phyloP scores from a whole-genome alignment of 2,888 invertebrate species.

The Spisula solida region DNA sequence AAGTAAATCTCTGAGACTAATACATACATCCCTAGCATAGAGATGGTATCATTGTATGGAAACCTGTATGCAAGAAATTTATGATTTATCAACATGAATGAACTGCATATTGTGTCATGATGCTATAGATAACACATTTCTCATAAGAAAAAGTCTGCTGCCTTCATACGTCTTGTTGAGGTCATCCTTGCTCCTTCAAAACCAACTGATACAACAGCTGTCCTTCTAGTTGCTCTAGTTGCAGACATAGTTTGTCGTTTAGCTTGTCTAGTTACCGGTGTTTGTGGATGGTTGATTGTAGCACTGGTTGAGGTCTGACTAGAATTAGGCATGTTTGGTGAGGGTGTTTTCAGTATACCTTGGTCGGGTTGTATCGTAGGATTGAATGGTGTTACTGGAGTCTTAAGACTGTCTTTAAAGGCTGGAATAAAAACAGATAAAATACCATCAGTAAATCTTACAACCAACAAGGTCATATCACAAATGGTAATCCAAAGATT shows the following conservation, averaged over 20 bases:
- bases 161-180: constrained; percentile 34
- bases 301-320: neutral
- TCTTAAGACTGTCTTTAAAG: constrained; percentile 75
- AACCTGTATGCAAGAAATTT: too few species aligned
- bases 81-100: neutral
- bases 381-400: constrained; percentile 72
- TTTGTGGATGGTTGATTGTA: neutral
- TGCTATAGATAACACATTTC: neutral
- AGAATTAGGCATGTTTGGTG: constrained; percentile 31
- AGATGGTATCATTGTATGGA: too few species aligned
- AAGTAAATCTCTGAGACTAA: too few species aligned
- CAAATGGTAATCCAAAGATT: too few species aligned
- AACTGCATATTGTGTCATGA: neutral
- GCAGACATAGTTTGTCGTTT: neutral
- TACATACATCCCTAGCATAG: too few species aligned
- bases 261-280: constrained; percentile 28
- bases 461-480: too few species aligned
- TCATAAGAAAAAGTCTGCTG: constrained; percentile 62
- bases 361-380: constrained; percentile 76
- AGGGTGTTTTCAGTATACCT: constrained; percentile 76
- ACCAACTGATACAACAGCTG: constrained; percentile 41
- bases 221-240: neutral
- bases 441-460: neutral
- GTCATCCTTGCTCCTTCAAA: constrained; percentile 30
- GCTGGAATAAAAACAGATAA: constrained; percentile 63